phyloP scores from a whole-genome alignment of 1,140 invertebrate species.

The Homalodisca vitripennis region DNA sequence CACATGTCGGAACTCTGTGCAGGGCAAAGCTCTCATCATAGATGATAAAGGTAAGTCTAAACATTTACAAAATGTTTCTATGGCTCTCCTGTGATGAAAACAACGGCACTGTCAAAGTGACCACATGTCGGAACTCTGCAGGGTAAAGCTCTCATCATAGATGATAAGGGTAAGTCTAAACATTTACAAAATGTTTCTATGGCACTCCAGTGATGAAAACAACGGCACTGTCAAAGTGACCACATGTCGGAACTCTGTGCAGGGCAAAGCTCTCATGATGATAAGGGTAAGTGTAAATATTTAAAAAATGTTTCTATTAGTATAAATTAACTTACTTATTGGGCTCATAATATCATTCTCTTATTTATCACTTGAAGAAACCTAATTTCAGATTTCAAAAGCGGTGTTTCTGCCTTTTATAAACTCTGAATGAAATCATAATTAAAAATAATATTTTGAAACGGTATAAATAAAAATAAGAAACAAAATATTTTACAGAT shows the following conservation, averaged over 20 bases:
- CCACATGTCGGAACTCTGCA: constrained; percentile 82
- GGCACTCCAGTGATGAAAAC: constrained; percentile 35
- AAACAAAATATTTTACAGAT: too few relatives aligned
- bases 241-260: constrained; percentile 81
- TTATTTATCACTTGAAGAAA: background rate
- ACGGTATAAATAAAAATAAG: too few relatives aligned
- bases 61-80: too few relatives aligned
- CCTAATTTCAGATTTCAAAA: background rate
- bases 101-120: constrained; percentile 40
- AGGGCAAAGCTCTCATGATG: constrained; percentile 86
- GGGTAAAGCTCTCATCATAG: constrained; percentile 81
- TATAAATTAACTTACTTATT: background rate
- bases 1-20: constrained; percentile 81
- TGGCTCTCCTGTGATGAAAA: too few relatives aligned
- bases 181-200: too few relatives aligned
- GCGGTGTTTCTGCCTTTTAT: too few relatives aligned
- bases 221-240: constrained; percentile 41
- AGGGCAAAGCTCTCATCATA: constrained; percentile 74
- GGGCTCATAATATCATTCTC: background rate
- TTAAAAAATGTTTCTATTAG: constrained; percentile 20
- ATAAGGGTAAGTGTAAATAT: constrained; percentile 69
- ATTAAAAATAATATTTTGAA: too few relatives aligned
- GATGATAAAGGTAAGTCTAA: constrained; percentile 77
- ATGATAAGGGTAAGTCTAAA: constrained; percentile 88
- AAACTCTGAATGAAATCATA: too few relatives aligned